phyloP scores from a whole-genome alignment of 2,888 invertebrate species.

The Rhyacophila evoluta region DNA sequence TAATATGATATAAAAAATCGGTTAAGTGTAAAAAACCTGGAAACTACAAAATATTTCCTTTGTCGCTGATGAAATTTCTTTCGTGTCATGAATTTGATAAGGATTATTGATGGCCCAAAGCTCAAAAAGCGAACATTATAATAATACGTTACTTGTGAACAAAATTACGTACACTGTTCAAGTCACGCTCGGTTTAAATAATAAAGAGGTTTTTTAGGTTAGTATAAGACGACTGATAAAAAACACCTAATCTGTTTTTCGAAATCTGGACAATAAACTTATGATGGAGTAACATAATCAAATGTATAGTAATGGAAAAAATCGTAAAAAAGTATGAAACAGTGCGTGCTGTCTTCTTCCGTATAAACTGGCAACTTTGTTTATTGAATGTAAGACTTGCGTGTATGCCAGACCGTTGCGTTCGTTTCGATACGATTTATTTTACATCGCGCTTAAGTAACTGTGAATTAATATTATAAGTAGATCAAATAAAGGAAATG shows the following conservation, averaged over 20 bases:
- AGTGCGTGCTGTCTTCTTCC: neutral
- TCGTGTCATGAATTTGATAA: too few species aligned
- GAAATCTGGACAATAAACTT: neutral
- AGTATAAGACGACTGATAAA: neutral
- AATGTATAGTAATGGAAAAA: neutral
- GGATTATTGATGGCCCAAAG: too few species aligned
- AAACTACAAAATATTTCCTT: too few species aligned
- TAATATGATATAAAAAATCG: too few species aligned
- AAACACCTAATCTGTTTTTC: neutral
- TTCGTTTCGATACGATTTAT: neutral
- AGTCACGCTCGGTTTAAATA: neutral
- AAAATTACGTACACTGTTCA: neutral
- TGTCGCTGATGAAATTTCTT: too few species aligned
- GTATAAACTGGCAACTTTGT: neutral
- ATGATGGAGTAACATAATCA: neutral
- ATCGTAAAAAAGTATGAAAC: neutral
- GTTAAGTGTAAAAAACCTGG: too few species aligned
- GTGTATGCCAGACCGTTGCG: neutral
- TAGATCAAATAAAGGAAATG: too few species aligned
- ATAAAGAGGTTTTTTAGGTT: neutral
- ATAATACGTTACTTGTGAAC: neutral
- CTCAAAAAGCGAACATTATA: too few species aligned
- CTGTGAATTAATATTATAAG: too few species aligned
- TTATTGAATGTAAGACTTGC: conserved; percentile 3
- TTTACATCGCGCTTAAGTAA: neutral